Evolutionary conservation across 2,113 vertebrate genomes (phyloP).

Genomic region (Paralichthys olivaceus): DNA sequence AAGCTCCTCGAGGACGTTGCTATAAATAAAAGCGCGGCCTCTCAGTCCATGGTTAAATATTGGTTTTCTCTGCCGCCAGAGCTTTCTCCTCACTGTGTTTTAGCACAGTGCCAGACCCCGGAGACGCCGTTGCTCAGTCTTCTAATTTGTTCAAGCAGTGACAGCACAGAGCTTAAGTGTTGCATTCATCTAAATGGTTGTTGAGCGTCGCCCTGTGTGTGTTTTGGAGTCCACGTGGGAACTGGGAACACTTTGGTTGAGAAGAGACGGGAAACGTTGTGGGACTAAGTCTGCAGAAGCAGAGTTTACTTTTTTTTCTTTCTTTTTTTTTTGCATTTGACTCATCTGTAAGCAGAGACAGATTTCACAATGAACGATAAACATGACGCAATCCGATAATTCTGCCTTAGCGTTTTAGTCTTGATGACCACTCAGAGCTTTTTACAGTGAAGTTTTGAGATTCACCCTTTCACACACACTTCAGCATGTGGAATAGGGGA

Average conservation of each 20-base stretch:
- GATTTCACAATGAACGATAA: neutral
- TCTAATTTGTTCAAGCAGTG: neutral
- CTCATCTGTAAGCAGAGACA: neutral
- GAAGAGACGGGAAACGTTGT: neutral
- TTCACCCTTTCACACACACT: too few relatives aligned
- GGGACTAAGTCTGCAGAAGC: neutral
- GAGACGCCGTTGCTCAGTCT: neutral
- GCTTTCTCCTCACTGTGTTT: constrained; percentile 54
- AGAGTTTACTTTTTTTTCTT: neutral
- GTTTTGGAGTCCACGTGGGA: constrained; percentile 13
- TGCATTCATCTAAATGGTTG: constrained; percentile 7
- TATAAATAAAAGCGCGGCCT: constrained; percentile 46
- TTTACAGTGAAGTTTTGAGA: too few relatives aligned
- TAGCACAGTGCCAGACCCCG: constrained; percentile 13
- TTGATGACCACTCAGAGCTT: too few relatives aligned
- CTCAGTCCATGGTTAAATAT: constrained; percentile 44
- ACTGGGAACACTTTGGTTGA: neutral
- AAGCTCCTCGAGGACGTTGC: constrained; percentile 14
- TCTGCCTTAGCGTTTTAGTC: too few relatives aligned
- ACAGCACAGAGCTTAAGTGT: neutral
- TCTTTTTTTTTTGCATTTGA: too few relatives aligned
- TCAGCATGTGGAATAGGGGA: too few relatives aligned
- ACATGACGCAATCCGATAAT: neutral
- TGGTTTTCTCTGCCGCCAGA: constrained; percentile 34
- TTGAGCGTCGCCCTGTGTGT: constrained; percentile 4